Evolutionary conservation across 2,888 invertebrate species (phyloP).

Genomic region (Eilema caniola): DNA sequence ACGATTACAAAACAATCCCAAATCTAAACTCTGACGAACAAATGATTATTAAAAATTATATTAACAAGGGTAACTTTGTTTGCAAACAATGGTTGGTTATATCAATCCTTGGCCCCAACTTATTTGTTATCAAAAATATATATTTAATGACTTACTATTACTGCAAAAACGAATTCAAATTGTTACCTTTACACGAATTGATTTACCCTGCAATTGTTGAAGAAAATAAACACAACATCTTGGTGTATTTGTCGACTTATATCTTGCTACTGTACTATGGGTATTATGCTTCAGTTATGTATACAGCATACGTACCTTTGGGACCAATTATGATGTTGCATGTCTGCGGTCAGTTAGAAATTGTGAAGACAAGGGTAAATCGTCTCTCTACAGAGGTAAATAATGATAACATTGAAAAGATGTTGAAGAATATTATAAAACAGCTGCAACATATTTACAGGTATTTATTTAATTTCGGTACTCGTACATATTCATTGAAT

Average conservation of each 20-base stretch:
- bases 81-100: conserved; percentile 56
- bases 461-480: conserved; percentile 33
- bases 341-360: conserved; percentile 65
- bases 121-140: conserved; percentile 49
- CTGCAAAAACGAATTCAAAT: conserved; percentile 43
- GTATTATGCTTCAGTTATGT: conserved; percentile 48
- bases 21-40: conserved; percentile 45
- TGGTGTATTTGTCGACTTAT: conserved; percentile 40
- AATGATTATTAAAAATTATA: conserved; percentile 48
- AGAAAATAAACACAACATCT: conserved; percentile 44
- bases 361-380: conserved; percentile 52
- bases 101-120: fast-evolving
- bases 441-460: conserved; percentile 55
- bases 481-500: too few species aligned
- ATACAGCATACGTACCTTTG: conserved; percentile 61
- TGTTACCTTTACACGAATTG: conserved; percentile 53
- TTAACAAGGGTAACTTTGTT: conserved; percentile 47
- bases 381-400: conserved; percentile 50
- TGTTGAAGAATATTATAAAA: conserved; percentile 51
- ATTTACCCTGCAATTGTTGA: conserved; percentile 56
- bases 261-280: conserved; percentile 31
- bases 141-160: conserved; percentile 45
- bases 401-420: conserved; percentile 36
- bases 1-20: conserved; percentile 51
- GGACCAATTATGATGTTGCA: conserved; percentile 68